Base-by-base conservation (phyloP, 2,888 invertebrate genomes). In the Blastobasis lacticolella region DNA sequence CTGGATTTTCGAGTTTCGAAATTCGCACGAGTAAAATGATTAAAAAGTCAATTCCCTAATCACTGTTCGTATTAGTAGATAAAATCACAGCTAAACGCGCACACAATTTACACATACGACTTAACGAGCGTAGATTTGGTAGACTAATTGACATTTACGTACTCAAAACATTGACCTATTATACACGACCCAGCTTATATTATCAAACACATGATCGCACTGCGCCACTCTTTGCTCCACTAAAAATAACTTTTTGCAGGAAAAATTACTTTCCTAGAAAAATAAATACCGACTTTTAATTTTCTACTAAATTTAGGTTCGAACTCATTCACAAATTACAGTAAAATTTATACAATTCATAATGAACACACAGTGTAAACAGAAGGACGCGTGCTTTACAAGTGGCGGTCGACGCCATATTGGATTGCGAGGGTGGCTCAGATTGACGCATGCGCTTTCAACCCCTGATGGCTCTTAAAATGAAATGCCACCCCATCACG, bases 331-430 rank as follows among this genome's bases (percentile, higher is more conserved):
- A 55, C 54, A 52, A 51, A 45, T 53, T 23, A 23, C 23, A 2
- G 45, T 52, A 50, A 53, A 49, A 46, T 8, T 45, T 47, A 52
- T 48, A 53, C 57, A 57, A 64, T 59, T 57, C 48, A 64, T 49
- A 50, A 53, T 55, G 37, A 52, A 55, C 45, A 59, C 50, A 57
- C 54, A 48, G 62, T 72, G 72, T 75, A 77, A 81, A 81, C 75
- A 81, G 59, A 67, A 60, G 23, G 66, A 71, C 78, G 84, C 85
- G 87, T 86, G 85, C 72, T 78, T 65, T 66, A 71, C 73, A 77
- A 71, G 72, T 81, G 86, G 84, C 85, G 84, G 71, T 63, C 74
- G 75, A 57, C 85, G 87, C 87, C 87, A 87, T 87, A 85, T 87
- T 87, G 85, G 75, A 78, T 78, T 64, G 67, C 67, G 73, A 69